Conservation (phyloP, 2,888 invertebrate species). For the Chrysotoxum bicinctum region DNA sequence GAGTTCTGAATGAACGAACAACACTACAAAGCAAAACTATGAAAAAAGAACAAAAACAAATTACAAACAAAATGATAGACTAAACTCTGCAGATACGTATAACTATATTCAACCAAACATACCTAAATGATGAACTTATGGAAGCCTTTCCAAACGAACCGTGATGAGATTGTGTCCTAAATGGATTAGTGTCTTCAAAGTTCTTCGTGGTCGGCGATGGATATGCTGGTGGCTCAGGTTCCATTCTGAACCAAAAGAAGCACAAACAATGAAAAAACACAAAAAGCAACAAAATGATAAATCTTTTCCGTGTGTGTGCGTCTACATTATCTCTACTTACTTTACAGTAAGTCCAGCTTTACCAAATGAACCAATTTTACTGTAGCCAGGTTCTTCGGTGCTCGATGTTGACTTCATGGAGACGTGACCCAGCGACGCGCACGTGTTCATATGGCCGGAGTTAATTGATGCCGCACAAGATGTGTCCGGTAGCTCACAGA, state of each 20-base stretch:
- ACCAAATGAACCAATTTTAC: constrained; percentile 82
- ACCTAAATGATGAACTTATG: constrained; percentile 81
- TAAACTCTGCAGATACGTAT: constrained; percentile 22
- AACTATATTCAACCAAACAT: constrained; percentile 56
- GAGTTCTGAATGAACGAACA: constrained; percentile 65
- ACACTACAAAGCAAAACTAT: constrained; percentile 54
- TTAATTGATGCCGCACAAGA: constrained; percentile 78
- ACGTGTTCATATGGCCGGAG: constrained; percentile 78
- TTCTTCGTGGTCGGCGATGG: constrained; percentile 80
- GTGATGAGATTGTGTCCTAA: constrained; percentile 79
- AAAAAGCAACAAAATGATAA: constrained; percentile 20
- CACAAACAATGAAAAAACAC: constrained; percentile 6
- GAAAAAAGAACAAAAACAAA: constrained; percentile 48
- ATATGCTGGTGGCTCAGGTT: constrained; percentile 77
- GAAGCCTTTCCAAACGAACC: constrained; percentile 82
- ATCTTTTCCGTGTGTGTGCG: constrained; percentile 19
- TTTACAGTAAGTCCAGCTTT: constrained; percentile 82
- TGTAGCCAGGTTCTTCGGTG: constrained; percentile 80
- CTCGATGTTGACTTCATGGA: constrained; percentile 82
- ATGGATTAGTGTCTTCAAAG: constrained; percentile 82
- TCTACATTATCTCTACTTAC: constrained; percentile 74
- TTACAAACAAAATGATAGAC: constrained; percentile 51
- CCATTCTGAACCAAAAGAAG: constrained; percentile 77
- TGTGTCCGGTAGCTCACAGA: constrained; percentile 75
- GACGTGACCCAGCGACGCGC: constrained; percentile 79